Percentiles rank a stretch among this genome's conserved stretches.
These are phyloP conservation scores for Antigone vipio DNA, from an alignment of 2,113 vertebrate genomes.

Conservation along the genomic window DNA sequence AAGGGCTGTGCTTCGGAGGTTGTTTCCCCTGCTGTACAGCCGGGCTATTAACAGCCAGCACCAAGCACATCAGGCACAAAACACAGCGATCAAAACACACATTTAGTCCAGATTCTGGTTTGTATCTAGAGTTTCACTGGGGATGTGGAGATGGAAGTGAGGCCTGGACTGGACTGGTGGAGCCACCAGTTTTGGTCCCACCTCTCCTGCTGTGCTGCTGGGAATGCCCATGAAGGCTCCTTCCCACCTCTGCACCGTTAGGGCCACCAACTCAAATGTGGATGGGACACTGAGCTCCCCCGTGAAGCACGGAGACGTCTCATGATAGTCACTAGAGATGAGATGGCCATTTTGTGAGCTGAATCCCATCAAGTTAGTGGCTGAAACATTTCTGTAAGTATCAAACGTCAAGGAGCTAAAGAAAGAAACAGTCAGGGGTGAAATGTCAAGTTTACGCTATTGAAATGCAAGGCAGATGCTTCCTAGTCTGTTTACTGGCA, in stretches of 20 bases:
- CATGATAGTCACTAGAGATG: neutral
- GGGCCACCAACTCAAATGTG: neutral
- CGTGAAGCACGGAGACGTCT: neutral
- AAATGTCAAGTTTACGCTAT: neutral
- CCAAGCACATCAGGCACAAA: neutral
- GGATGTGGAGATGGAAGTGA: neutral
- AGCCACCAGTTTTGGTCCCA: neutral
- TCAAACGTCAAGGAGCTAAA: neutral
- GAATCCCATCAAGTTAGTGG: neutral
- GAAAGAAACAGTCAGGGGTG: neutral
- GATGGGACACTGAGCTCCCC: neutral
- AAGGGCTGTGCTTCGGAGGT: neutral
- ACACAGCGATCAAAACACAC: accelerated
- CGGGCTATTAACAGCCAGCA: neutral
- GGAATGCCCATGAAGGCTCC: neutral
- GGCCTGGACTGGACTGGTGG: neutral
- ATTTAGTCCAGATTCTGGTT: neutral
- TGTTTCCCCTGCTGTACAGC: neutral
- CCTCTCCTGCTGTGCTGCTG: neutral
- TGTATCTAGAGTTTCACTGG: neutral
- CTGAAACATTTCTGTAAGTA: neutral
- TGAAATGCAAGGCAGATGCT: constrained; percentile 1
- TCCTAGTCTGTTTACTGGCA: neutral
- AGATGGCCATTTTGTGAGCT: neutral
- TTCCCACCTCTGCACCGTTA: neutral